A percentile compares a stretch with the other conserved stretches of the same genome.
Evolutionary conservation across 2,888 invertebrate species (phyloP).

Genomic region (Scaptomyza polygonia): DNA sequence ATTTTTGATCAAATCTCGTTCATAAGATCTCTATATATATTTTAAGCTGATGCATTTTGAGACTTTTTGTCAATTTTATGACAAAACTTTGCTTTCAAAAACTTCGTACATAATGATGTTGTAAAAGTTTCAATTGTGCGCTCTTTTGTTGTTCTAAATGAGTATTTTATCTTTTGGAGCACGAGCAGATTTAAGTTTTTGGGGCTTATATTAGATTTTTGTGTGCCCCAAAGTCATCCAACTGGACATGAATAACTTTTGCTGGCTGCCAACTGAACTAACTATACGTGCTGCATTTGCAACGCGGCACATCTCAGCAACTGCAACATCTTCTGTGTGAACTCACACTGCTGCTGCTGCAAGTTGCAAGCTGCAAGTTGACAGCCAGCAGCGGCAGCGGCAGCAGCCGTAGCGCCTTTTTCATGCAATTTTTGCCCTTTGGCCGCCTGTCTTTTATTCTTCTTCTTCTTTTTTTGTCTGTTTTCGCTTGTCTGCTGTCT

Average conservation of each 20-base stretch:
- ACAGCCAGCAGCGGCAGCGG: slow-evolving; percentile 8
- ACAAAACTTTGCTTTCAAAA: background rate
- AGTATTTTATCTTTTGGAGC: background rate
- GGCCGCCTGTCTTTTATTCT: slow-evolving; percentile 21
- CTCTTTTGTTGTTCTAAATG: background rate
- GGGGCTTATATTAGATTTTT: slow-evolving; percentile 22
- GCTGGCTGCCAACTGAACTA: slow-evolving; percentile 1
- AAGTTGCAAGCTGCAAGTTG: slow-evolving; percentile 26
- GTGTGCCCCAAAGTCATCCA: slow-evolving; percentile 18
- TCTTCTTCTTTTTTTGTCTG: too few relatives aligned
- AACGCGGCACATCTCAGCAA: slow-evolving; percentile 6
- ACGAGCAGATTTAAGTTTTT: background rate
- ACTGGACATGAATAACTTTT: slow-evolving; percentile 31
- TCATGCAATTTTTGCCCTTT: slow-evolving; percentile 60
- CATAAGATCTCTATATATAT: background rate
- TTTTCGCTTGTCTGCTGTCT: slow-evolving; percentile 3
- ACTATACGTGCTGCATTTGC: slow-evolving; percentile 48
- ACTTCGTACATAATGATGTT: background rate
- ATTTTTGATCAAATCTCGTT: background rate
- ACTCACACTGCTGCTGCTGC: slow-evolving; percentile 1
- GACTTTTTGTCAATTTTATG: slow-evolving; percentile 1
- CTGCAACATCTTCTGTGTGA: slow-evolving; percentile 2
- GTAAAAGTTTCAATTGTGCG: background rate
- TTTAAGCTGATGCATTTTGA: background rate
- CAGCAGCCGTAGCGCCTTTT: slow-evolving; percentile 34